A percentile compares a stretch with the other conserved stretches of the same genome.
Evolutionary conservation across 2,113 vertebrate genomes (phyloP).

Genomic region (Dromiciops gliroides): DNA sequence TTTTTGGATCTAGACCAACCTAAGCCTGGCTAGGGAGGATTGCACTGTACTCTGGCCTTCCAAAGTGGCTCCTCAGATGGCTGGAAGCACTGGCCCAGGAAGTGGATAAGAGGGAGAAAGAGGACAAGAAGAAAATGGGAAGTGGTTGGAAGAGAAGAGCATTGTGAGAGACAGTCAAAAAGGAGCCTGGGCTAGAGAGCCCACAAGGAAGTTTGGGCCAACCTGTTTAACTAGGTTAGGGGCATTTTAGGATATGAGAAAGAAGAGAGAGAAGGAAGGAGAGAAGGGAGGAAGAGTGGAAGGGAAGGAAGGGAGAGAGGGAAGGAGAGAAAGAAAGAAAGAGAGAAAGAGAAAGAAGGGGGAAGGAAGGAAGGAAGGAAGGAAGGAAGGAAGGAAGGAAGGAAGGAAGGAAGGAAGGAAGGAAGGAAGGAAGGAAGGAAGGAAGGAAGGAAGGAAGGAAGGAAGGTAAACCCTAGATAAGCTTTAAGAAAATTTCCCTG

Average conservation of each 20-base stretch:
- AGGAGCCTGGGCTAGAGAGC: not conserved
- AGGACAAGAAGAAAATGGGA: not conserved
- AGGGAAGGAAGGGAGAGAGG: no score
- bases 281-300: no score
- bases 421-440: no score
- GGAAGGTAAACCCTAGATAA: not conserved
- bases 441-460: no score
- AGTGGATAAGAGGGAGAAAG: not conserved
- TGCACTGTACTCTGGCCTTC: not conserved
- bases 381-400: no score
- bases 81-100: not conserved
- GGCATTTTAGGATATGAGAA: not conserved
- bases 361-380: no score
- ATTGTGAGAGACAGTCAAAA: not conserved
- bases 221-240: not conserved
- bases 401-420: no score
- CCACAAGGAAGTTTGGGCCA: not conserved
- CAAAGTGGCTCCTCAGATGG: not conserved
- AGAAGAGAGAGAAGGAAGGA: no score
- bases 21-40: not conserved
- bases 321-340: rapidly evolving
- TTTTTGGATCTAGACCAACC: not conserved
- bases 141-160: not conserved
- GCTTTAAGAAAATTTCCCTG: not conserved
- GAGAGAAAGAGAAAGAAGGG: no score